Base-by-base conservation (phyloP, 1,140 invertebrate species). In the Steinernema feltiae region DNA sequence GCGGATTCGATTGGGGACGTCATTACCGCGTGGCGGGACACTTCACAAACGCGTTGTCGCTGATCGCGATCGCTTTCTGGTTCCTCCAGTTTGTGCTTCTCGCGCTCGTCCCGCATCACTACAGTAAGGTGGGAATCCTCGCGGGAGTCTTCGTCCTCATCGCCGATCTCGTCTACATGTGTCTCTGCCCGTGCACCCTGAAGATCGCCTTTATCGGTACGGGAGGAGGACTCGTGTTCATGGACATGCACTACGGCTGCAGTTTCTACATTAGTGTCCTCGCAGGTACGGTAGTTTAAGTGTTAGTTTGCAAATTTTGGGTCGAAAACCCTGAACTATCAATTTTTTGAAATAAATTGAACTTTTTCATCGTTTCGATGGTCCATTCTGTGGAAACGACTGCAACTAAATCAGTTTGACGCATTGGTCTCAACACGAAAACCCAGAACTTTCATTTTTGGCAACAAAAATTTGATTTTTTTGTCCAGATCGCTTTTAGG, bases 1-100 rank as follows among this genome's bases (percentile, higher is more conserved):
- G 97, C 87, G 95, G 95, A 2, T 96, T 99, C 83, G 92, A 93
- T 30, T 99, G 95, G 95, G 95, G 95, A 18, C 91, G 93, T 15
- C 91, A 92, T 81, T 98, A 98, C 87, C 88, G 95, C 69, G 91
- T 92, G n/a, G 95, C 95, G 24, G 96, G 95, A 0, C 97, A 97
- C 87, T 98, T 93, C 85, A 91, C 93, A 15, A 18, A 35, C 48
- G n/a, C 29, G 30, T 21, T 32, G 48, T 63, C 53, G 30, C 24
- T 69, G 21, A 46, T 75, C 21, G 32, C 83, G 21, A 78, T 83
- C 32, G 63, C 73, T 1, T 29, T 74, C 18, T 84, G 83, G 83
- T 31, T 78, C 7, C 27, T 78, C 15, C 83, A 86, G 35, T 70
- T 71, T 30, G 48, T 82, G n/a, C 53, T 86, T 12, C 72, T 84